These are phyloP conservation scores for Ruditapes philippinarum DNA, from an alignment of 1,140 invertebrate genomes.

Conservation along the genomic window DNA sequence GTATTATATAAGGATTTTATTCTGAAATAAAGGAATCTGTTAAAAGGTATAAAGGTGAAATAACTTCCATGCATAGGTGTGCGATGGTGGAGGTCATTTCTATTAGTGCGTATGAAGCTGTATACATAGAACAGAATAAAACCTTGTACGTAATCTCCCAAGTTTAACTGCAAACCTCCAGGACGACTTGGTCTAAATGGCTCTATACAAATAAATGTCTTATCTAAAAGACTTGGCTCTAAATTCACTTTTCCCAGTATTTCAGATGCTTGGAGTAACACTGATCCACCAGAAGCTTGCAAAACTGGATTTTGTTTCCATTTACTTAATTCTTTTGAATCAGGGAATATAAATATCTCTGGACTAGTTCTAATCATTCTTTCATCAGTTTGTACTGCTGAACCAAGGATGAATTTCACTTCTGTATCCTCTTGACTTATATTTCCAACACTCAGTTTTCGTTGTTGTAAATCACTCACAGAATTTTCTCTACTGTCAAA, in stretches of 20 bases:
- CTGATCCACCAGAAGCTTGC: slow-evolving; percentile 1
- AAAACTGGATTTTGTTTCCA: not conserved
- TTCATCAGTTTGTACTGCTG: not conserved
- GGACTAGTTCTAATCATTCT: not conserved
- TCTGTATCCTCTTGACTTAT: not conserved
- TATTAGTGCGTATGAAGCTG: slow-evolving; percentile 17
- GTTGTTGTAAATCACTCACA: not conserved
- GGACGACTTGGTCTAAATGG: slow-evolving; percentile 90
- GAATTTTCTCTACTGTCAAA: not conserved
- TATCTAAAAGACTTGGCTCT: slow-evolving; percentile 85
- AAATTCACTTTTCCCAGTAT: not conserved
- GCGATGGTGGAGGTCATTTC: slow-evolving; percentile 18
- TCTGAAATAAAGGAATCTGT: not conserved
- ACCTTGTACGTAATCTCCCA: slow-evolving; percentile 97
- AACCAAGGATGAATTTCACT: slow-evolving; percentile 7
- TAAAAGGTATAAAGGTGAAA: slow-evolving; percentile 12
- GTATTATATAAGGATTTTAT: too few relatives aligned
- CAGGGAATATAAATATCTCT: slow-evolving; percentile 36
- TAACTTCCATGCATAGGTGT: not conserved
- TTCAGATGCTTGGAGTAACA: not conserved
- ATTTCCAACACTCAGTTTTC: not conserved
- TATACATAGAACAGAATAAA: slow-evolving; percentile 46
- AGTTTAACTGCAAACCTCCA: slow-evolving; percentile 93
- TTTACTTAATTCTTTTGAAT: not conserved
- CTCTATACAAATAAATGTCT: slow-evolving; percentile 95